phyloP scores from a whole-genome alignment of 2,113 vertebrate species.

The Bubalus kerabau region DNA sequence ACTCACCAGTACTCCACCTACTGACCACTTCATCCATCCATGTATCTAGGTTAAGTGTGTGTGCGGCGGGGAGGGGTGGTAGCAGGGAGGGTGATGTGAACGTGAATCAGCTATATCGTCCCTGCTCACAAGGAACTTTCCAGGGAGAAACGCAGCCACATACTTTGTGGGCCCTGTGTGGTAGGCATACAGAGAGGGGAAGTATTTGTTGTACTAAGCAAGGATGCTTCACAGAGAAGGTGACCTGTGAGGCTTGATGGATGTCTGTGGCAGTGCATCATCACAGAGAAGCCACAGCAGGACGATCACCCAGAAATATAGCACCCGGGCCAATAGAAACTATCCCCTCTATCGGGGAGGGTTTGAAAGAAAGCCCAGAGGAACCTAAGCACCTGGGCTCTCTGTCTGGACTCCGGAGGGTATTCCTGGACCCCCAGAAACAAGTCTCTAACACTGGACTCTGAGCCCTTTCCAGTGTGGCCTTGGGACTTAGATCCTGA shows the following conservation, averaged over 20 bases:
- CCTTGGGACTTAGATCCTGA: background rate
- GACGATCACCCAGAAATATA: background rate
- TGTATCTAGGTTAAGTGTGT: background rate
- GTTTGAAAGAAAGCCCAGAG: background rate
- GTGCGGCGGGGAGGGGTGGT: background rate
- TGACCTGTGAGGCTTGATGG: background rate
- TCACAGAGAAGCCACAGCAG: background rate
- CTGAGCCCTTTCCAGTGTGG: background rate
- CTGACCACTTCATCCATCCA: background rate
- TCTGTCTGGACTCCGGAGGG: background rate
- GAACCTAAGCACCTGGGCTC: background rate
- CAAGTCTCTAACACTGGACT: background rate
- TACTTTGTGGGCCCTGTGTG: background rate
- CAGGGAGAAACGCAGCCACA: background rate
- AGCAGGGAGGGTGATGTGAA: background rate
- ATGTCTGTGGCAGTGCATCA: background rate
- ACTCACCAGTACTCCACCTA: background rate
- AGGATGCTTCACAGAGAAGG: background rate
- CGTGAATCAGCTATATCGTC: background rate
- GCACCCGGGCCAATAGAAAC: background rate
- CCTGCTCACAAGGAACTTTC: background rate
- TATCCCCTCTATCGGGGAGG: background rate
- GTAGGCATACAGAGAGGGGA: background rate
- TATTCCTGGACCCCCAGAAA: rapidly evolving
- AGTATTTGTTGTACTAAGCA: background rate